Base-by-base conservation (phyloP, 2,113 vertebrate species). In the Bungarus multicinctus region DNA sequence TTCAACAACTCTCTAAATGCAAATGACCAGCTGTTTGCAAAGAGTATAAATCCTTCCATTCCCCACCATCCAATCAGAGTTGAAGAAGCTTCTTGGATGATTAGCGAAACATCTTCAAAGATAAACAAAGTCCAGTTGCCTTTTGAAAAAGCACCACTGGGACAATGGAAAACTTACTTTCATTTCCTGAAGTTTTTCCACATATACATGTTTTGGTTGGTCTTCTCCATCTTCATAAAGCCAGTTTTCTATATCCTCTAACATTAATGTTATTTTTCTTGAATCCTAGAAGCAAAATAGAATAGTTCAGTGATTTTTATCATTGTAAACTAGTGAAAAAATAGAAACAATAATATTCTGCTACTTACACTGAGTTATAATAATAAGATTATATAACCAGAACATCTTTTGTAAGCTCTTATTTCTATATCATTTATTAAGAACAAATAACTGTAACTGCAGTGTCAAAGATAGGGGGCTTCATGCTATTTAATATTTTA, bases 141-240 rank as follows among this genome's bases (percentile, higher is more conserved):
- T 60, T 25, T 60, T 60, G 57, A 60, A 60, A 60, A 60, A 60
- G 57, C 57, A 60, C 9, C 22, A 27, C 25, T 27, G 58, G 25
- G 25, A 60, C 8, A 60, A 60, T 60, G 25, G n/a, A 92, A 93
- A 14, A 2, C 94, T 94, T 97, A 99, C 99, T 97, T 98, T 98
- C 92, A 99, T 98, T 89, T 98, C 99, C 87, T 98, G 97, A 88
- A 99, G 98, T 94, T 99, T 99, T 95, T 99, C 98, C 97, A 99
- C 97, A 93, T 99, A 99, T n/a, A 99, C 96, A 94, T 99, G 98
- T 96, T 99, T 99, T 90, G 98, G 98, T 81, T 99, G 99, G 96
- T 99, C 99, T 94, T 99, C 99, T 92, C 99, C 99, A 54, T 99
- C 99, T 97, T 99, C 99, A 95, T 99, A 99, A 94, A 99, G 98